Percentiles rank a stretch among this genome's conserved stretches.
These are phyloP conservation scores for Microcebus griseorufus DNA, from an alignment of 2,113 vertebrate species.

Conservation along the genomic window DNA sequence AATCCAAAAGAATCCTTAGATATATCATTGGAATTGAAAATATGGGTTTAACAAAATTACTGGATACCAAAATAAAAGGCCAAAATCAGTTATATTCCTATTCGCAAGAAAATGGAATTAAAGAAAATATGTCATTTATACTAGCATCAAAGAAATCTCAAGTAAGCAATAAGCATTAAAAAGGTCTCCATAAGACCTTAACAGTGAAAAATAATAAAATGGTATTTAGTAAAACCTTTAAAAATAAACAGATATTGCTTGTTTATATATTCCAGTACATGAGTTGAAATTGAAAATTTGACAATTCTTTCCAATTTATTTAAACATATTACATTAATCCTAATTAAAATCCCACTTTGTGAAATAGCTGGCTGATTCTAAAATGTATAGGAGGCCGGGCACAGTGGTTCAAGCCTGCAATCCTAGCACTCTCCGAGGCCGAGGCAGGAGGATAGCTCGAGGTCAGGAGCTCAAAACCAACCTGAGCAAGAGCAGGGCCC, in stretches of 20 bases:
- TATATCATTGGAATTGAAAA: not conserved
- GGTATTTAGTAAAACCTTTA: not conserved
- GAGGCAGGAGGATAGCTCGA: too few relatives aligned
- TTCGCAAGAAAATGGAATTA: not conserved
- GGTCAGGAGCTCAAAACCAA: too few relatives aligned
- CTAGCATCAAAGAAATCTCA: not conserved
- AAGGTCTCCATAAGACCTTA: not conserved
- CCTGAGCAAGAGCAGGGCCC: too few relatives aligned
- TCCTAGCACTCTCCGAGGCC: too few relatives aligned
- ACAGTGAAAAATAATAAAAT: not conserved
- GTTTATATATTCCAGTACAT: not conserved
- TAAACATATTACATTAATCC: not conserved
- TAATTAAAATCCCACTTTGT: not conserved
- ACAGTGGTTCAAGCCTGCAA: too few relatives aligned
- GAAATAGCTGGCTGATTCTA: not conserved
- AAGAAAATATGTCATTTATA: not conserved
- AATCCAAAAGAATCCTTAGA: not conserved
- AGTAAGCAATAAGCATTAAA: not conserved
- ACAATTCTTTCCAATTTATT: not conserved
- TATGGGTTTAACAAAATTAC: not conserved
- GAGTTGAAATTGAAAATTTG: not conserved
- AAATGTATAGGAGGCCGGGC: not conserved
- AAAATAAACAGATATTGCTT: not conserved
- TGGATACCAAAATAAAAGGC: not conserved
- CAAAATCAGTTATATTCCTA: not conserved